These are phyloP conservation scores for Shinisaurus crocodilurus DNA, from an alignment of 2,113 vertebrate genomes.

Conservation along the genomic window DNA sequence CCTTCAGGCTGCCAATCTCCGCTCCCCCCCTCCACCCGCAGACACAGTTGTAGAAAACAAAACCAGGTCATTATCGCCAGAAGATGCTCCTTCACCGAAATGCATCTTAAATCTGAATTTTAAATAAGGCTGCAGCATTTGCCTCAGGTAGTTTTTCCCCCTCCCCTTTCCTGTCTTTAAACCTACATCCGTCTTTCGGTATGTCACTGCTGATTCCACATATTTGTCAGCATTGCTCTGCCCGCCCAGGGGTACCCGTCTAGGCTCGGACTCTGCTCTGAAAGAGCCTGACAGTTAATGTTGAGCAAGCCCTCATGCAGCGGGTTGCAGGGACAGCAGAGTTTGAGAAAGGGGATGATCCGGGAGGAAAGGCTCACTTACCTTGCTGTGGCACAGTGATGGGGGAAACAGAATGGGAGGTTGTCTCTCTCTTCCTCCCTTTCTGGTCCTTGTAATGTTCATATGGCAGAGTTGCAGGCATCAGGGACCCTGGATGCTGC, in stretches of 20 bases:
- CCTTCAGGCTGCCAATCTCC: not conserved
- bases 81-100: not conserved
- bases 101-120: not conserved
- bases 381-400: not conserved
- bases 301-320: not conserved
- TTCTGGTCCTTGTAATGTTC: not conserved
- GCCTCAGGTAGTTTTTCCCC: conserved; percentile 9
- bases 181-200: conserved; percentile 35
- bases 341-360: not conserved
- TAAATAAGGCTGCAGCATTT: conserved; percentile 8
- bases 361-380: not conserved
- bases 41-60: not conserved
- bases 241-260: not conserved
- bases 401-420: not conserved
- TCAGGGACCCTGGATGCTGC: not conserved
- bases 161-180: conserved; percentile 39
- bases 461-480: not conserved
- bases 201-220: not conserved
- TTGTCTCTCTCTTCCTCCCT: not conserved
- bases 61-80: not conserved
- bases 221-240: not conserved
- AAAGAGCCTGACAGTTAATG: not conserved
- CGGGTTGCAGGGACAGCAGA: not conserved
- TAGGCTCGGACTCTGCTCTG: not conserved
- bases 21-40: not conserved